Conservation (phyloP, 2,888 invertebrate species). For the Xestoiulus laeticollis region DNA sequence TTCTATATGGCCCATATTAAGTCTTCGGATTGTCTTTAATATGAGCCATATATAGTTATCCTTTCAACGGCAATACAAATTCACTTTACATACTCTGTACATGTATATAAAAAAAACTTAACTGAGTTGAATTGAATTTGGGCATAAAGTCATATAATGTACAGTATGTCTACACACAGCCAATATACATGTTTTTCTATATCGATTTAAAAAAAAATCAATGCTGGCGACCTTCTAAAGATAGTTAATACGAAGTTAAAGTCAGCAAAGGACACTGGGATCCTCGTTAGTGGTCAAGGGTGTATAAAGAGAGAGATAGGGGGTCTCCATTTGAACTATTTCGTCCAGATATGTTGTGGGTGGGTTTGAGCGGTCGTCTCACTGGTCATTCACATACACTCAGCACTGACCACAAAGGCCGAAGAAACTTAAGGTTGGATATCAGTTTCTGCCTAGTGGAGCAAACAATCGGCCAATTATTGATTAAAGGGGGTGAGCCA, state of each 20-base stretch:
- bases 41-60: too few species aligned
- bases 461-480: conserved; percentile 49
- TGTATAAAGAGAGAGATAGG: not conserved
- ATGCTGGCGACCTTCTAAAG: not conserved
- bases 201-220: too few species aligned
- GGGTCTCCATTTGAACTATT: not conserved
- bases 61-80: too few species aligned
- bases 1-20: too few species aligned
- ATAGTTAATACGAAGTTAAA: not conserved
- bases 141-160: too few species aligned
- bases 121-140: too few species aligned
- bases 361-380: not conserved
- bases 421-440: conserved; percentile 30
- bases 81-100: too few species aligned
- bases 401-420: conserved; percentile 39
- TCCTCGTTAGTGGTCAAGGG: conserved; percentile 11
- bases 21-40: too few species aligned
- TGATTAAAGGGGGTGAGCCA: conserved; percentile 49
- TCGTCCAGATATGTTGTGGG: not conserved
- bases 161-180: too few species aligned
- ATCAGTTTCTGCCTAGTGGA: conserved; percentile 50
- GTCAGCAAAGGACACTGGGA: too few species aligned
- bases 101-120: too few species aligned
- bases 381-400: conserved; percentile 35
- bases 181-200: too few species aligned